phyloP scores from a whole-genome alignment of 1,140 invertebrate genomes.

The Mamestra configurata region DNA sequence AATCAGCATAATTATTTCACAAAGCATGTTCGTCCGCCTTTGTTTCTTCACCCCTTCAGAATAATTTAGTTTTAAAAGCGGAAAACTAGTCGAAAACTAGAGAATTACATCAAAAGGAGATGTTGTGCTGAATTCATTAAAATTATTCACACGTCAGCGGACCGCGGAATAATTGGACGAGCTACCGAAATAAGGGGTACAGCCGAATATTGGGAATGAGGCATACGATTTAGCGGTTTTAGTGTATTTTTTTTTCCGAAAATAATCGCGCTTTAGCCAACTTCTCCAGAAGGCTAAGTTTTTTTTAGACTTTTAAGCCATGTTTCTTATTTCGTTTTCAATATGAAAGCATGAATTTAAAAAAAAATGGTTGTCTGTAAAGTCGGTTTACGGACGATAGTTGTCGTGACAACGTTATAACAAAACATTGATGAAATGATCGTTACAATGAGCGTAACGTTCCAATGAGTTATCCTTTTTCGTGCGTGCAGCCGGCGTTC shows the following conservation, averaged over 20 bases:
- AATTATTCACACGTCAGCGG: conserved; percentile 20
- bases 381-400: too few species aligned
- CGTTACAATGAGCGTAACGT: too few species aligned
- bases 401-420: too few species aligned
- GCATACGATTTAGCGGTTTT: not conserved
- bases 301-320: too few species aligned
- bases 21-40: not conserved
- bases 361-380: too few species aligned
- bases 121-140: conserved; percentile 18
- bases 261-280: too few species aligned
- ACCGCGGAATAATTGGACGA: not conserved
- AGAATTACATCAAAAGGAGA: conserved; percentile 11
- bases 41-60: not conserved
- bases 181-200: conserved; percentile 17
- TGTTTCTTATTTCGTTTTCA: too few species aligned
- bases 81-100: conserved; percentile 11
- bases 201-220: not conserved
- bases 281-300: too few species aligned
- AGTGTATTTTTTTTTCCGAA: not conserved
- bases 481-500: too few species aligned
- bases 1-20: not conserved
- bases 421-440: too few species aligned
- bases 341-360: too few species aligned
- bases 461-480: too few species aligned
- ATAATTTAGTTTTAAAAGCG: not conserved